These are phyloP conservation scores for Melanerpes aurifrons DNA, from an alignment of 2,113 vertebrate species.

Conservation along the genomic window DNA sequence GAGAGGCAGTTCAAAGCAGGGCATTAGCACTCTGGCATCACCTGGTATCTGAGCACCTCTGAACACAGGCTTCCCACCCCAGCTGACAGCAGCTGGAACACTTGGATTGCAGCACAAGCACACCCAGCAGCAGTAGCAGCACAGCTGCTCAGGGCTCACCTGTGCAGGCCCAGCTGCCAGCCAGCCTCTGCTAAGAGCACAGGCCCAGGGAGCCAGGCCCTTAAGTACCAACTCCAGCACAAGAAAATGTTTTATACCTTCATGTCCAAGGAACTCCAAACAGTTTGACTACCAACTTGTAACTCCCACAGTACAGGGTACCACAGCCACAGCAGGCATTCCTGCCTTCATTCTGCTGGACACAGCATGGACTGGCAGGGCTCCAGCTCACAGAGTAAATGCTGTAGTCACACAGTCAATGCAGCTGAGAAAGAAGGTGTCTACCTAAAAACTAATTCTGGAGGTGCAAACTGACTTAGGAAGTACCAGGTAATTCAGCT, in stretches of 20 bases:
- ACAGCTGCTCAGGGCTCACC: neutral
- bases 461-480: neutral
- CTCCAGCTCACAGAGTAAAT: neutral
- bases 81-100: neutral
- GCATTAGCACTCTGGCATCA: neutral
- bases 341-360: neutral
- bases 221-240: neutral
- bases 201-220: too few species aligned
- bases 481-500: neutral
- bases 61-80: neutral
- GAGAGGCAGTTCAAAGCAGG: neutral
- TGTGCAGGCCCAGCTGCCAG: neutral
- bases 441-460: neutral
- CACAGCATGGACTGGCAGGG: neutral
- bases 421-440: neutral
- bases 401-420: neutral
- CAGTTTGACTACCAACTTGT: neutral
- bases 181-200: neutral
- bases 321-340: fast-evolving
- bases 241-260: neutral
- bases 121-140: neutral
- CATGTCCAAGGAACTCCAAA: neutral
- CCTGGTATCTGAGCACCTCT: neutral
- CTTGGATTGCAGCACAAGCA: neutral
- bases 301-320: neutral